Percentiles rank a stretch among this genome's conserved stretches.
Evolutionary conservation across 2,888 invertebrate species (phyloP).

Genomic region (Epinotia bilunana): DNA sequence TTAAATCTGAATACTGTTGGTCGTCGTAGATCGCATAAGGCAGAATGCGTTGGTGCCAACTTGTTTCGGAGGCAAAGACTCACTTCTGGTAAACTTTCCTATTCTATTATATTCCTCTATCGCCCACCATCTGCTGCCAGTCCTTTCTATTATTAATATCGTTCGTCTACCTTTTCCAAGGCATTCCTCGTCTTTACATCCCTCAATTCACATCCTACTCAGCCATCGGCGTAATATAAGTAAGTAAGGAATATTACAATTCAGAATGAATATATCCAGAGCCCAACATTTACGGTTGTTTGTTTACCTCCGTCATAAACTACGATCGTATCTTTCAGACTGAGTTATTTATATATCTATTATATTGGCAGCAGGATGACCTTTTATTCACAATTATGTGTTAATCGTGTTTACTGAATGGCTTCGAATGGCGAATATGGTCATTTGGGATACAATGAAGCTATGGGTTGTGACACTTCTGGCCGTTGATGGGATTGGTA

Average conservation of each 20-base stretch:
- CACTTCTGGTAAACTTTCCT: no score
- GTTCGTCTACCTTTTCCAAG: no score
- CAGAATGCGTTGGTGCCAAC: background rate
- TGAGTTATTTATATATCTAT: conserved; percentile 12
- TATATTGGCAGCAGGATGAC: conserved; percentile 46
- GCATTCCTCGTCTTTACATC: no score
- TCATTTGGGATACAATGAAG: conserved; percentile 13
- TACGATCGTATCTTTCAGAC: conserved; percentile 12
- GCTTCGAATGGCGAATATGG: conserved; percentile 15
- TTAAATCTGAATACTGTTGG: conserved; percentile 1
- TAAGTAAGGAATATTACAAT: no score
- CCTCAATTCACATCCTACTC: no score
- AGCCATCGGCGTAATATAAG: no score
- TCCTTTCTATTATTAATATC: no score
- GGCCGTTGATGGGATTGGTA: background rate
- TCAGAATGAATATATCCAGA: background rate
- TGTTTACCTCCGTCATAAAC: conserved; percentile 18
- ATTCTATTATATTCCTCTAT: no score
- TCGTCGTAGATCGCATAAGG: background rate
- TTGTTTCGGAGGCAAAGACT: background rate
- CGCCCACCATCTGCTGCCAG: no score
- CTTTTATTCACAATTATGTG: conserved; percentile 59
- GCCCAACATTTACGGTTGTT: conserved; percentile 3
- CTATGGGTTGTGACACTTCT: background rate
- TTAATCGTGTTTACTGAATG: conserved; percentile 49